Base-by-base conservation (phyloP, 1,140 invertebrate genomes). In the Penaeus indicus region DNA sequence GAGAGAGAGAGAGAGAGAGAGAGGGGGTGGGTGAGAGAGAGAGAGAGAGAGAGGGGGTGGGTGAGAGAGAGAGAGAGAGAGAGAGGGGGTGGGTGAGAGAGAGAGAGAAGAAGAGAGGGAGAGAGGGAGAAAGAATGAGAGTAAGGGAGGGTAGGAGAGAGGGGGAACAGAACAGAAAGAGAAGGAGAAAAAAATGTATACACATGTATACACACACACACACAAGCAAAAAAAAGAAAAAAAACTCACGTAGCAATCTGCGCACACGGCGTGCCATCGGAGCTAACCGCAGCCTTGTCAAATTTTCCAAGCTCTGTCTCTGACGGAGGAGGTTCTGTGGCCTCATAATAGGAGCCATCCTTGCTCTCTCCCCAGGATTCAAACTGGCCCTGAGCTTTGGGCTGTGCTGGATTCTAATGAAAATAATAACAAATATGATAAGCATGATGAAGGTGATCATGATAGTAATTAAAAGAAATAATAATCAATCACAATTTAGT, bases 241-340 rank as follows among this genome's bases (percentile, higher is more conserved):
- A 10, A 19, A 67, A 89, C 91, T 90, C 69, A 91, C 91, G 38
- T 86, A 22, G 86, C 91, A 54, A 91, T 90, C 61, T 89, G 80
- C 19, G 91, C 91, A 85, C 91, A 91, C 0, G 89, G 86, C 19
- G 64, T 25, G 0, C 90, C 91, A 87, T 91, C 91, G 67, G 90
- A 60, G 25, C 86, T 88, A 22, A 91, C 86, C 16, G 90, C 91
- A 62, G 89, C 91, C 13, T 69, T 63, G 38, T 81, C 81, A 85
- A 62, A 91, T 22, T 90, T 69, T n/a, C 90, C 91, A 32, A 90
- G 90, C n/a, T 64, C 69, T 38, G 80, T 42, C 27, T 47, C 72
- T 78, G 88, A 88, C 42, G 80, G 90, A 69, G 84, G 80, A 5
- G 25, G 79, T 60, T 38, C 72, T 25, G 42, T 85, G 54, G 62